A percentile compares a stretch with the other conserved stretches of the same genome.
Conservation (phyloP, 2,888 invertebrate genomes). For the Oxytorus armatus region DNA sequence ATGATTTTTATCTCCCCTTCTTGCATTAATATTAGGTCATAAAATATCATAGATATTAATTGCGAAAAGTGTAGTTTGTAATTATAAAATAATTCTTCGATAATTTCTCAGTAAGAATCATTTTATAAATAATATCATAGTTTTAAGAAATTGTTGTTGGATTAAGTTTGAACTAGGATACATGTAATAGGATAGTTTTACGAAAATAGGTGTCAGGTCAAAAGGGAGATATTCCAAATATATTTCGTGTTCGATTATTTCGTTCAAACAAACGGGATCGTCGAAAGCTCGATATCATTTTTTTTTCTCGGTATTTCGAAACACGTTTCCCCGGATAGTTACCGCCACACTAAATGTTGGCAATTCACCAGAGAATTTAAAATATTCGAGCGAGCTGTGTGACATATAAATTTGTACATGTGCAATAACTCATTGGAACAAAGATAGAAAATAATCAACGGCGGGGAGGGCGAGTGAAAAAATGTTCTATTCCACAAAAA, state of each 20-base stretch:
- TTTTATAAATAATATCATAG: too few relatives aligned
- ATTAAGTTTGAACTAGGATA: too few relatives aligned
- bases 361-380: slow-evolving; percentile 32
- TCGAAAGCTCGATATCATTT: not conserved
- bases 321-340: not conserved
- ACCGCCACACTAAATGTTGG: slow-evolving; percentile 3
- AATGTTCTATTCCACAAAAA: not conserved
- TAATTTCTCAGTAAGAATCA: too few relatives aligned
- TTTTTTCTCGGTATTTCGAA: not conserved
- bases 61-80: too few relatives aligned
- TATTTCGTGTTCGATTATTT: not conserved
- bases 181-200: not conserved
- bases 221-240: not conserved
- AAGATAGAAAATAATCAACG: slow-evolving; percentile 17
- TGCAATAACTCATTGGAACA: slow-evolving; percentile 22
- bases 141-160: too few relatives aligned
- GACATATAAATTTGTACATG: slow-evolving; percentile 20
- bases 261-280: not conserved
- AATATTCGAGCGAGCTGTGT: slow-evolving; percentile 28
- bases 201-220: not conserved
- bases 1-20: slow-evolving; percentile 8
- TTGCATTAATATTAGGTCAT: too few relatives aligned
- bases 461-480: too few relatives aligned
- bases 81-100: too few relatives aligned
- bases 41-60: too few relatives aligned